Percentiles rank a stretch among this genome's conserved stretches.
phyloP scores from a whole-genome alignment of 2,888 invertebrate species.

The Tromatobia lineatoria region DNA sequence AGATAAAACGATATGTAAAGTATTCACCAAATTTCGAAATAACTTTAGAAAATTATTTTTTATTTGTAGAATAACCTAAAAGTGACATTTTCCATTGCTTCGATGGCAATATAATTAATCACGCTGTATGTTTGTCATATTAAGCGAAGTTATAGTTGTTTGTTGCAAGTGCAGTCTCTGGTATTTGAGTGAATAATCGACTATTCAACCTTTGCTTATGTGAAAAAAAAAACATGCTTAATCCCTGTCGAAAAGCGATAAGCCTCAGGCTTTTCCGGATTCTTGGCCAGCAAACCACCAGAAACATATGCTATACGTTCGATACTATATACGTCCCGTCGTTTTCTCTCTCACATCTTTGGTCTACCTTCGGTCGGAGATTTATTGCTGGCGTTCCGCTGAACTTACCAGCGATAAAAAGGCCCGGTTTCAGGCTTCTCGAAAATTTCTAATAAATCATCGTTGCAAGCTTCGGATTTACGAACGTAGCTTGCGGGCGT shows the following conservation, averaged over 20 bases:
- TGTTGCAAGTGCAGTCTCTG: neutral
- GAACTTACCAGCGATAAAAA: constrained; percentile 71
- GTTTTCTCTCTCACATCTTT: constrained; percentile 46
- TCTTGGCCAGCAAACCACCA: constrained; percentile 40
- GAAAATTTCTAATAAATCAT: constrained; percentile 72
- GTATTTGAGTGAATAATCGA: constrained; percentile 23
- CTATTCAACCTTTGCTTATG: neutral
- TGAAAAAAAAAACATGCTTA: constrained; percentile 52
- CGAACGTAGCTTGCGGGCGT: constrained; percentile 56
- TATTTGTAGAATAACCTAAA: too few species aligned
- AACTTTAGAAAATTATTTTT: too few species aligned
- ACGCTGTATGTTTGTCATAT: too few species aligned
- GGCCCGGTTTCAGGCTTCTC: constrained; percentile 64
- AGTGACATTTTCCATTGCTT: too few species aligned
- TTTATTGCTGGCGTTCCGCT: constrained; percentile 69
- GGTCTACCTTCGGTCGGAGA: constrained; percentile 63
- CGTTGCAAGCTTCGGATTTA: constrained; percentile 64
- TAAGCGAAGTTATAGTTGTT: too few species aligned
- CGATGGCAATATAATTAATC: too few species aligned
- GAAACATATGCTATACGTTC: constrained; percentile 63
- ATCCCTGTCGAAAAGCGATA: constrained; percentile 64
- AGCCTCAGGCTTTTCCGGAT: constrained; percentile 54
- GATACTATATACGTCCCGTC: constrained; percentile 21
- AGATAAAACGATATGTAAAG: too few species aligned
- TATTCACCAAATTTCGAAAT: too few species aligned